Evolutionary conservation across 2,888 invertebrate species (phyloP).

Genomic region (Morpho achilles): DNA sequence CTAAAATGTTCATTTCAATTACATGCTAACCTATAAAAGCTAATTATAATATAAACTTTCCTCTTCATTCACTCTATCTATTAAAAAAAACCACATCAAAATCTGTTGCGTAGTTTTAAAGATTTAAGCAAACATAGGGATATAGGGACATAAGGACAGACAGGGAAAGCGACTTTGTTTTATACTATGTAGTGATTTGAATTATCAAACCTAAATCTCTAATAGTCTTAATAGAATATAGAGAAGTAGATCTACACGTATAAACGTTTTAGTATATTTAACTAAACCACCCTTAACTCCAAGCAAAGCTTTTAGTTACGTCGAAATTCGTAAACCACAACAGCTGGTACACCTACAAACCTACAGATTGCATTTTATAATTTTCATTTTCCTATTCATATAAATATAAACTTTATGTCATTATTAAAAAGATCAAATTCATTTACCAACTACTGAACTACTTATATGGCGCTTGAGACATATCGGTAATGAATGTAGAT

Average conservation of each 20-base stretch:
- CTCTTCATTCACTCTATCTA: too few species aligned
- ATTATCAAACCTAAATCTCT: too few species aligned
- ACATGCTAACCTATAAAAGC: too few species aligned
- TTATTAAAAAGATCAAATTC: slow-evolving; percentile 34
- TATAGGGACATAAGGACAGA: too few species aligned
- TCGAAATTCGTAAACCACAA: slow-evolving; percentile 70
- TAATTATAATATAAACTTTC: too few species aligned
- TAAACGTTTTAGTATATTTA: slow-evolving; percentile 18
- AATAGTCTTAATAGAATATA: not conserved
- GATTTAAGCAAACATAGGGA: too few species aligned
- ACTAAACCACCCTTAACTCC: slow-evolving; percentile 48
- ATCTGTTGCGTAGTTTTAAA: too few species aligned
- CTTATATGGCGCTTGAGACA: slow-evolving; percentile 44
- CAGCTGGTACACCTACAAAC: slow-evolving; percentile 58
- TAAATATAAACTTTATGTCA: slow-evolving; percentile 32
- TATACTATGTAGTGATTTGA: too few species aligned
- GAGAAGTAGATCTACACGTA: slow-evolving; percentile 1
- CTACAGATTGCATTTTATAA: slow-evolving; percentile 65
- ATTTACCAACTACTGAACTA: slow-evolving; percentile 25
- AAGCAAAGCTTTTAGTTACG: slow-evolving; percentile 65
- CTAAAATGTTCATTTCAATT: too few species aligned
- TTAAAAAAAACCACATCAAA: too few species aligned
- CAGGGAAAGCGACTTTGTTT: too few species aligned
- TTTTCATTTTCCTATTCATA: slow-evolving; percentile 34
- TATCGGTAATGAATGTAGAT: slow-evolving; percentile 46